A percentile compares a stretch with the other conserved stretches of the same genome.
phyloP scores from a whole-genome alignment of 2,888 invertebrate species.

The Osmoderma eremita region DNA sequence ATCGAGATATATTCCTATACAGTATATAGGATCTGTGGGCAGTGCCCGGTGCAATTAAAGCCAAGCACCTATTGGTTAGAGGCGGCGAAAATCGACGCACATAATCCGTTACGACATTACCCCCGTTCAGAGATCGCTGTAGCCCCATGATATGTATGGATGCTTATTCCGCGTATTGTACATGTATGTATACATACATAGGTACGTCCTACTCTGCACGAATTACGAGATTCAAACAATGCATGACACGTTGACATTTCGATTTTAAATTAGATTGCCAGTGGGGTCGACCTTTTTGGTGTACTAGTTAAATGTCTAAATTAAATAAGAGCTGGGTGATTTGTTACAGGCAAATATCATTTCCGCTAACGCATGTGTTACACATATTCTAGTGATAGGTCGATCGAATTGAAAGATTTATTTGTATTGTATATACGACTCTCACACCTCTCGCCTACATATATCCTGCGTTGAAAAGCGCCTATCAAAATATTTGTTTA shows the following conservation, averaged over 20 bases:
- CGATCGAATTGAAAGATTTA: background rate
- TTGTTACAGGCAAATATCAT: constrained; percentile 3
- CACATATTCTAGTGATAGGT: background rate
- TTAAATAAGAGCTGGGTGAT: background rate
- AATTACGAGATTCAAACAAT: background rate
- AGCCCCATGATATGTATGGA: too few species aligned
- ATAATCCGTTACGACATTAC: background rate
- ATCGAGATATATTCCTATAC: background rate
- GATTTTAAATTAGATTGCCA: constrained; percentile 14
- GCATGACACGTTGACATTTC: constrained; percentile 12
- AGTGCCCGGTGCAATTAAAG: background rate
- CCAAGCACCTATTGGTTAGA: background rate
- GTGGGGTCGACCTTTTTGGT: background rate
- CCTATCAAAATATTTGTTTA: too few species aligned
- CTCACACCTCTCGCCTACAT: too few species aligned
- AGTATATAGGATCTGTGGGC: constrained; percentile 2
- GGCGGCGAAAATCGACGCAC: constrained; percentile 1
- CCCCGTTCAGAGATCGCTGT: background rate
- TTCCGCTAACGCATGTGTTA: background rate
- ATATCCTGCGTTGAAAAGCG: too few species aligned
- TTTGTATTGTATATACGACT: too few species aligned
- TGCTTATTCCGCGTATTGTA: too few species aligned
- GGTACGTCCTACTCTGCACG: background rate
- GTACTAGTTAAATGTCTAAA: constrained; percentile 8
- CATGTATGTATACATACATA: too few species aligned